Base-by-base conservation (phyloP, 1,140 invertebrate genomes). In the Drosophila sucinea region DNA sequence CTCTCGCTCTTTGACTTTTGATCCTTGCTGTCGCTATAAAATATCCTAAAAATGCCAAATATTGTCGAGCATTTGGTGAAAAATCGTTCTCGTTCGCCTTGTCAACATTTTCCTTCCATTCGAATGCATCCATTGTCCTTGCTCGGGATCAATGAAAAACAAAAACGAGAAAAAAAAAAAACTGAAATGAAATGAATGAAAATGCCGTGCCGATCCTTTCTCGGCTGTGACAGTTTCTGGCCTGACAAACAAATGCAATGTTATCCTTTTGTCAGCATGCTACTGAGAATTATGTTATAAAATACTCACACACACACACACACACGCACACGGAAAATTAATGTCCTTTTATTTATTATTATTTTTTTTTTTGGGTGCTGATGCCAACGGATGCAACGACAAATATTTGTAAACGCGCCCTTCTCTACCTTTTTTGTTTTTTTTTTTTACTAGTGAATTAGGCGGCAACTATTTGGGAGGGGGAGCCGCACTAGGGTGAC, bases 391-490 rank as follows among this genome's bases (percentile, higher is more conserved):
- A 65, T 77, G 73, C 72, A 77, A 54, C 74, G 69, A 60, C 77
- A 83, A 84, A 84, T 84, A 83, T 84, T 84, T 84, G 81, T 83
- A 77, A 77, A 73, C 68, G 81, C 80, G 77, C 81, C 80, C 75
- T 72, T 77, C 76, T 63, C 56, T 77, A 62, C 65, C 58, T 61
- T 55, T 38, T 10, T 38, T 38, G 35, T 38, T 3, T 35, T 35
- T 35, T 35, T 35, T 38, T 38, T 51, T 51, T 23, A 51, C 2
- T 23, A 25, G 23, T 27, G 23, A 10, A 27, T 23, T 25, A 51
- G 44, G 44, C 44, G 44, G 44, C 44, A 47, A 47, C 17, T 38
- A 51, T 17, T 8, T 23, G 23, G 44, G 41, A 44, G 40, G 23
- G 7, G 23, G 44, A 51, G 23, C 25, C 7, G 23, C 2, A n/a